Base-by-base conservation (phyloP, 2,888 invertebrate species). In the Cordilura impudica region DNA sequence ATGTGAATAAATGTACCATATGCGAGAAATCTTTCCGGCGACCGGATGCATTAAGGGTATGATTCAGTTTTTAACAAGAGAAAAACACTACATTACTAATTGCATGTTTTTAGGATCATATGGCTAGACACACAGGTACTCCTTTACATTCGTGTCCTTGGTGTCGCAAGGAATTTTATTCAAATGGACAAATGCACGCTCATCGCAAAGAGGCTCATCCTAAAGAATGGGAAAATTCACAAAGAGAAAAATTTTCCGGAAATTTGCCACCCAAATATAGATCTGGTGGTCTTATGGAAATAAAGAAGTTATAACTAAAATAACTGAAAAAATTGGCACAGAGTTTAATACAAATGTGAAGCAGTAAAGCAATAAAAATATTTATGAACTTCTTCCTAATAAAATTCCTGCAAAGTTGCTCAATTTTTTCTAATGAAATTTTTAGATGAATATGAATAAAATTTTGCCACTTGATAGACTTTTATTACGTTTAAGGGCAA, bases 121-220 rank as follows among this genome's bases (percentile, higher is more conserved):
- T 89, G 86, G 87, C 89, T 2, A 86, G 87, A 47, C 89, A 89
- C 56, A 89, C 88, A 1, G 88, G 89, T 6, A 88, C 88, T 31
- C 86, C 87, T 4, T 80, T 89, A 2, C 89, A 89, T 69, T 86
- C 85, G 19, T 89, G 89, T 21, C 86, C 86, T 1, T 88, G 88
- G 82, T 89, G 89, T 79, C 84, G 88, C 0, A 87, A 87, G 81
- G 88, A 87, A 3, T 89, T 89, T 61, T 89, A 88, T 81, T 88
- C 89, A 0, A 87, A 87, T 82, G 88, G 87, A 5, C 89, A 89
- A 79, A 88, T 89, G 87, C 88, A 89, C 82, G 85, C 88, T 0
- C 89, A 89, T 81, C 85, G 88, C n/a, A 89, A 89, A 80, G 88
- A 88, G 65, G 84, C 85, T 63, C 89, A 89, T 83, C 86, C 87